These are phyloP conservation scores for Corapipo altera DNA, from an alignment of 2,113 vertebrate genomes.

Conservation along the genomic window DNA sequence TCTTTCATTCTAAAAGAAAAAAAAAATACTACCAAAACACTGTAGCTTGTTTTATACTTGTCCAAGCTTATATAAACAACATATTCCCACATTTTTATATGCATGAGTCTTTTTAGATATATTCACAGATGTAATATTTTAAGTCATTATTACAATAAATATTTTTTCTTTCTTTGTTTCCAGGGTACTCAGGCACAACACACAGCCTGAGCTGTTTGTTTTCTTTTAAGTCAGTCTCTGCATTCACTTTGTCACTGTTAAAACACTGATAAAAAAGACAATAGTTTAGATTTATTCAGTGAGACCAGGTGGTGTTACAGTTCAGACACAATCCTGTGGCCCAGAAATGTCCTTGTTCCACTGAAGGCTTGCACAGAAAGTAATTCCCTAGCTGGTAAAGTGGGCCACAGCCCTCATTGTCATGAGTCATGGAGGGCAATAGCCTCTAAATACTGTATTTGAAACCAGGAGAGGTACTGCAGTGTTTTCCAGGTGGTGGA, in stretches of 20 bases:
- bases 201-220: background rate
- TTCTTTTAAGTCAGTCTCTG: background rate
- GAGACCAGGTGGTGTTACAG: background rate
- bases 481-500: background rate
- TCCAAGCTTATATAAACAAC: conserved; percentile 5
- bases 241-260: background rate
- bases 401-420: background rate
- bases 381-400: background rate
- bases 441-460: background rate
- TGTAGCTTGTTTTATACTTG: background rate
- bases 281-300: background rate
- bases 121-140: background rate
- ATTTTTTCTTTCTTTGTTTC: background rate
- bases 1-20: background rate
- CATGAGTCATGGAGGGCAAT: background rate
- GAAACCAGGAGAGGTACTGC: background rate
- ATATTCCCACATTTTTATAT: background rate
- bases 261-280: conserved; percentile 22
- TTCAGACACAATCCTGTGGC: background rate
- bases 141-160: background rate
- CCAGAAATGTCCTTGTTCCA: background rate
- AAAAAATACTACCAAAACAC: background rate
- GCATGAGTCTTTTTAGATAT: background rate
- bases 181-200: background rate
- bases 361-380: background rate